Conservation (phyloP, 2,797 vertebrate genomes). For the Silurus lanzhouensis region DNA sequence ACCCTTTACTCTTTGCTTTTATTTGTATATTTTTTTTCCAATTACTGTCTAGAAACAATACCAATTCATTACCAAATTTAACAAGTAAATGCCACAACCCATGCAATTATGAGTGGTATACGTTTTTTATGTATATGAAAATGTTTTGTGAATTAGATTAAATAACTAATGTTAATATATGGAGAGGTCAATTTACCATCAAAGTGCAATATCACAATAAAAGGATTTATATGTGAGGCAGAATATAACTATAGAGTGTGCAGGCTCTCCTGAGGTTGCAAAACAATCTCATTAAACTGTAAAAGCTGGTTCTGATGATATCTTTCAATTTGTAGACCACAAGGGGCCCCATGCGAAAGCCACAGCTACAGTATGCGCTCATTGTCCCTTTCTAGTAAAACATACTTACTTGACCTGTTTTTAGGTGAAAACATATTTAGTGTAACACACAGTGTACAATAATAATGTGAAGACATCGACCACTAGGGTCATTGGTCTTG, state of each 20-base stretch:
- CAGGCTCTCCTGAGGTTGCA: not conserved
- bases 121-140: not conserved
- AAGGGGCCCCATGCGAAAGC: not conserved
- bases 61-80: not conserved
- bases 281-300: not conserved
- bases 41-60: not conserved
- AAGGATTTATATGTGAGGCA: not conserved
- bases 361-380: not conserved
- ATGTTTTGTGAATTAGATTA: not conserved
- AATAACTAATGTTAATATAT: not conserved
- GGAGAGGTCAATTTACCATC: not conserved
- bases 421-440: too few relatives aligned
- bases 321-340: slow-evolving; percentile 1
- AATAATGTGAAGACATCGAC: not conserved
- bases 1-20: not conserved
- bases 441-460: not conserved
- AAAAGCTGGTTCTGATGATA: not conserved
- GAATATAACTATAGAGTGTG: not conserved
- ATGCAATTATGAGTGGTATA: not conserved
- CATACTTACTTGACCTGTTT: not conserved
- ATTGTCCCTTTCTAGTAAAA: not conserved
- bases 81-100: not conserved
- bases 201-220: not conserved
- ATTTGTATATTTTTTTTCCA: not conserved
- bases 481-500: not conserved